phyloP scores from a whole-genome alignment of 2,797 vertebrate genomes.

The Cephalopachus bancanus region DNA sequence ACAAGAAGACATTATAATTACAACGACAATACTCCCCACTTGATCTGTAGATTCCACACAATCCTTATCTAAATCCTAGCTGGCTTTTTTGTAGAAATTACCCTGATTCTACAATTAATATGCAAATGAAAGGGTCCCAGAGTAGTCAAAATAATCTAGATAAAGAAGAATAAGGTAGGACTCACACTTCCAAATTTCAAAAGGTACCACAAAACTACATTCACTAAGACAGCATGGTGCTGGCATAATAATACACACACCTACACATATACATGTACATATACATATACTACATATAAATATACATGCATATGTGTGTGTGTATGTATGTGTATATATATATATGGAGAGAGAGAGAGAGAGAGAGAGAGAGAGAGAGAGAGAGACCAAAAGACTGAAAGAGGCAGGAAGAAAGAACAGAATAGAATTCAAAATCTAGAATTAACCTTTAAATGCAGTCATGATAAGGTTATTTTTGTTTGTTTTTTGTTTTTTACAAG shows the following conservation, averaged over 20 bases:
- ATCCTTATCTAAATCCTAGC: background rate
- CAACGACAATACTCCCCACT: background rate
- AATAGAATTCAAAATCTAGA: background rate
- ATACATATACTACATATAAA: too few relatives aligned
- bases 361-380: too few relatives aligned
- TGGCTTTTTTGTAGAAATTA: background rate
- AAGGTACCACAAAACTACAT: background rate
- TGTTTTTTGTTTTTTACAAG: background rate
- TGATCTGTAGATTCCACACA: background rate
- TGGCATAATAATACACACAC: background rate
- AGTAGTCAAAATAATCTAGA: background rate
- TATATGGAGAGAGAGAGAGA: too few relatives aligned
- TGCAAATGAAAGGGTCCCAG: background rate
- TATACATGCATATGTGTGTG: too few relatives aligned
- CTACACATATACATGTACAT: background rate
- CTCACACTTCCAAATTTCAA: background rate
- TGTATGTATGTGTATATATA: too few relatives aligned
- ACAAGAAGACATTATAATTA: background rate
- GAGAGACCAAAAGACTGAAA: too few relatives aligned
- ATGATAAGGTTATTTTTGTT: background rate
- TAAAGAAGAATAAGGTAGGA: background rate
- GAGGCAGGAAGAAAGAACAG: too few relatives aligned
- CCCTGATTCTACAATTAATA: background rate
- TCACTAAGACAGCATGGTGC: background rate
- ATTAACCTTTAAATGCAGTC: background rate